Percentiles rank a stretch among this genome's conserved stretches.
phyloP scores from a whole-genome alignment of 92 coral and sea anemone species.

The Pocillopora meandrina region DNA sequence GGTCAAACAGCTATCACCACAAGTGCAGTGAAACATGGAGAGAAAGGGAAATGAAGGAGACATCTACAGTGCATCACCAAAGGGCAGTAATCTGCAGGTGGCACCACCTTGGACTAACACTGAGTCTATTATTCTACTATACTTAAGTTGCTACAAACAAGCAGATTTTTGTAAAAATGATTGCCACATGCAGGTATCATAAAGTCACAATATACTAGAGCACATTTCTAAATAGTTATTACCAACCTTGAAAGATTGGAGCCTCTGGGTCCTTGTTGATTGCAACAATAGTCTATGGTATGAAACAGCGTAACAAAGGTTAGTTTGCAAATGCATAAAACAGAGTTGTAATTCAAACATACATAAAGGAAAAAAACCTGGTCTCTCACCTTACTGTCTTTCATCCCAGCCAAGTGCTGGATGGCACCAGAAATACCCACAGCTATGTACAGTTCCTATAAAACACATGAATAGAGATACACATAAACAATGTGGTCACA shows the following conservation, averaged over 20 bases:
- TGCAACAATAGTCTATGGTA: slow-evolving; percentile 83
- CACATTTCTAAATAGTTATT: background rate
- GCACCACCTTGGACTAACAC: no score
- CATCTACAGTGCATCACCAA: no score
- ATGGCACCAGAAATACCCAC: slow-evolving; percentile 99
- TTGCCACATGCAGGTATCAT: background rate
- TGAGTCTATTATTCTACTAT: no score
- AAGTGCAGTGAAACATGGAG: no score
- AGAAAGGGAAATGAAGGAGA: no score
- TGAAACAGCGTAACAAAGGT: background rate
- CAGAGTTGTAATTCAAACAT: background rate
- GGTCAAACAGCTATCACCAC: no score
- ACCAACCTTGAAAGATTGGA: slow-evolving; percentile 96
- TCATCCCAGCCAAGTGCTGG: slow-evolving; percentile 99
- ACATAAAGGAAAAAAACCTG: background rate
- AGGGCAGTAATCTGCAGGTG: no score
- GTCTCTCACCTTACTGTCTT: slow-evolving; percentile 91
- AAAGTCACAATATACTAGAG: no score
- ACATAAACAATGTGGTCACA: no score
- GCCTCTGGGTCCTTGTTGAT: slow-evolving; percentile 98
- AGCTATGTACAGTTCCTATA: slow-evolving; percentile 94
- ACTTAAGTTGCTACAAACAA: no score
- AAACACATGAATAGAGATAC: background rate
- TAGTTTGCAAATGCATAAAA: background rate
- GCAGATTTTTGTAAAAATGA: no score